phyloP scores from a whole-genome alignment of 92 coral and sea anemone species.

The Anthopleura xanthogrammica region DNA sequence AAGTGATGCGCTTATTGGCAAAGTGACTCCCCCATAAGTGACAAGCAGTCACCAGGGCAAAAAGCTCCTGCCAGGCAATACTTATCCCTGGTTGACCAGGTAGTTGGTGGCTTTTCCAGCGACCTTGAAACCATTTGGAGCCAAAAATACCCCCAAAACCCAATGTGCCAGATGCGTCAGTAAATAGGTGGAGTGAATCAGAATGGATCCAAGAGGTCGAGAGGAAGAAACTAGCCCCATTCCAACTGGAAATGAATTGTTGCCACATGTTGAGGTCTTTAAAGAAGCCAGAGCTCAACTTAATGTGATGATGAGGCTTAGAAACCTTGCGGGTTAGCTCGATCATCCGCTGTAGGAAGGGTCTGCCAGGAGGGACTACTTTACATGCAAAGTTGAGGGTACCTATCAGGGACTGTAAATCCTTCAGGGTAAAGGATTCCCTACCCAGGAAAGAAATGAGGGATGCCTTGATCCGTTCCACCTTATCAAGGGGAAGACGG shows the following conservation, averaged over 20 bases:
- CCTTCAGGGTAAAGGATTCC: too few relatives aligned
- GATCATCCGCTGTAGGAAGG: slow-evolving; percentile 55
- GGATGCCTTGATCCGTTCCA: too few relatives aligned
- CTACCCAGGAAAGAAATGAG: too few relatives aligned
- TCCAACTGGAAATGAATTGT: slow-evolving; percentile 47
- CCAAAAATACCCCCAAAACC: slow-evolving; percentile 54
- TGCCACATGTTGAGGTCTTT: slow-evolving; percentile 64
- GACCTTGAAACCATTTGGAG: slow-evolving; percentile 64
- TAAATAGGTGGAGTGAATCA: slow-evolving; percentile 22
- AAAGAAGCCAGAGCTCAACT: slow-evolving; percentile 43
- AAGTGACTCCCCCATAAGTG: slow-evolving; percentile 42
- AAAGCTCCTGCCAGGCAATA: slow-evolving; percentile 69
- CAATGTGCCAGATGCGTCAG: slow-evolving; percentile 64
- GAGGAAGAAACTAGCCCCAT: slow-evolving; percentile 38
- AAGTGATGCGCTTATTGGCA: slow-evolving; percentile 36
- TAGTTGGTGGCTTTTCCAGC: slow-evolving; percentile 48
- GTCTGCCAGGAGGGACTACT: too few relatives aligned
- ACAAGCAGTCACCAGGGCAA: slow-evolving; percentile 60
- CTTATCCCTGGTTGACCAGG: slow-evolving; percentile 46
- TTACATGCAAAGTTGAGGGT: too few relatives aligned
- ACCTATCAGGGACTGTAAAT: too few relatives aligned
- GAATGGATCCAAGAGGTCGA: slow-evolving; percentile 4
- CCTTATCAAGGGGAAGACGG: slow-evolving; percentile 38
- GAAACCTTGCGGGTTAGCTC: slow-evolving; percentile 40
- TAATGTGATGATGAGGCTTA: slow-evolving; percentile 40